Conservation (phyloP, 2,888 invertebrate species). For the Gymnoscelis rufifasciata region DNA sequence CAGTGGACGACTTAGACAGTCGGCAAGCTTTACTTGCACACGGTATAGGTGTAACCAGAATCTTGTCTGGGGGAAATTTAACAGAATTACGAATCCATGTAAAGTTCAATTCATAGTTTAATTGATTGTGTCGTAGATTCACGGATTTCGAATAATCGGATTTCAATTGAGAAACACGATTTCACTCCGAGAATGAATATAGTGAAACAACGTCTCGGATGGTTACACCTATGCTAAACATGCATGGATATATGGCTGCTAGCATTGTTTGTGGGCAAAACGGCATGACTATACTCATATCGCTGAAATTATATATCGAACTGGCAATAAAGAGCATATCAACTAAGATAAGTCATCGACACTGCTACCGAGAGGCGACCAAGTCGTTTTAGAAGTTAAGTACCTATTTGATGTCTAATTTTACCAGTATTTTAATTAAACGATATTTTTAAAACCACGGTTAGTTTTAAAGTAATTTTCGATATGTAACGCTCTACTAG, state of each 20-base stretch:
- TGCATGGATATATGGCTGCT: slow-evolving; percentile 52
- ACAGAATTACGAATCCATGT: not conserved
- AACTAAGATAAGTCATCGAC: slow-evolving; percentile 50
- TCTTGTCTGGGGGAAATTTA: slow-evolving; percentile 2
- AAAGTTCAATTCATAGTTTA: too few relatives aligned
- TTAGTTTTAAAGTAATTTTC: not conserved
- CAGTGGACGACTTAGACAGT: slow-evolving; percentile 35
- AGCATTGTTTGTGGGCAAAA: slow-evolving; percentile 42
- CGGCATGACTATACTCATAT: slow-evolving; percentile 52
- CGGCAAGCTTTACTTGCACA: slow-evolving; percentile 32
- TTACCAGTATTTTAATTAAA: not conserved
- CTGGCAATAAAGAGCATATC: slow-evolving; percentile 73
- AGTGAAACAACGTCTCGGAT: not conserved
- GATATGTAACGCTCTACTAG: not conserved
- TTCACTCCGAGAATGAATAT: too few relatives aligned
- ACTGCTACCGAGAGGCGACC: slow-evolving; percentile 47
- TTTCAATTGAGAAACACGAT: too few relatives aligned
- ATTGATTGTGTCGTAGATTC: too few relatives aligned
- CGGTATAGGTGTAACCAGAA: slow-evolving; percentile 28
- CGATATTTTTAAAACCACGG: not conserved
- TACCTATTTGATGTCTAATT: slow-evolving; percentile 28
- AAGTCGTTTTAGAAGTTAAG: slow-evolving; percentile 63
- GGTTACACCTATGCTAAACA: slow-evolving; percentile 30
- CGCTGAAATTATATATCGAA: slow-evolving; percentile 38
- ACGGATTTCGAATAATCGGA: too few relatives aligned